These are phyloP conservation scores for Nesoenas mayeri DNA, from an alignment of 2,113 vertebrate species.

Conservation along the genomic window DNA sequence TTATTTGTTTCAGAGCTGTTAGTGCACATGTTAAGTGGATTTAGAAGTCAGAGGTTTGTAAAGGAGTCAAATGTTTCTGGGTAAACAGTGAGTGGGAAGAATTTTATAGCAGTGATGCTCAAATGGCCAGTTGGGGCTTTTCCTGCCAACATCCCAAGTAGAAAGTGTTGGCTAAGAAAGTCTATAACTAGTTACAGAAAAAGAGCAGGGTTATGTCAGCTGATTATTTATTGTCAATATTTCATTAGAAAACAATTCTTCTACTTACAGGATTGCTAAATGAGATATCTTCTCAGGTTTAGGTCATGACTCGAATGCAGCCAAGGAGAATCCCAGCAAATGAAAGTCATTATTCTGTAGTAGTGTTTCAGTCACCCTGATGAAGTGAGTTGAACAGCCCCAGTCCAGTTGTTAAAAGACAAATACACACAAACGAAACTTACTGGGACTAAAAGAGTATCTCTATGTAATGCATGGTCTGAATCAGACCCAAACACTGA, in stretches of 20 bases:
- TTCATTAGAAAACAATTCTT: conserved; percentile 54
- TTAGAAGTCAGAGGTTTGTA: conserved; percentile 11
- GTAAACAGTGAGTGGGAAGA: background rate
- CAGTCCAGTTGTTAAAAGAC: background rate
- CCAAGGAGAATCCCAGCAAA: background rate
- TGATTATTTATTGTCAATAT: conserved; percentile 30
- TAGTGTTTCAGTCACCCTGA: background rate
- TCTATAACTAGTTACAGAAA: background rate
- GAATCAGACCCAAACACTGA: background rate
- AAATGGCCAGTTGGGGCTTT: background rate
- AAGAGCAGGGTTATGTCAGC: background rate
- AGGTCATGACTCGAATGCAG: background rate
- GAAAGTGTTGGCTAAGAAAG: conserved; percentile 1
- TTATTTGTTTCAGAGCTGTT: background rate
- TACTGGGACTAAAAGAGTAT: background rate
- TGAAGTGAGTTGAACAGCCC: background rate
- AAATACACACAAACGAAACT: background rate
- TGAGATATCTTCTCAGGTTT: background rate
- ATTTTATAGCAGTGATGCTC: background rate
- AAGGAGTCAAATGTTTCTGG: background rate
- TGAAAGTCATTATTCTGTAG: background rate
- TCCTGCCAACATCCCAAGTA: background rate
- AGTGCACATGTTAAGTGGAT: background rate
- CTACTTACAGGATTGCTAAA: background rate
- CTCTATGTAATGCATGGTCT: background rate